These are phyloP conservation scores for Kryptopterus vitreolus DNA, from an alignment of 2,797 vertebrate species.

Conservation along the genomic window DNA sequence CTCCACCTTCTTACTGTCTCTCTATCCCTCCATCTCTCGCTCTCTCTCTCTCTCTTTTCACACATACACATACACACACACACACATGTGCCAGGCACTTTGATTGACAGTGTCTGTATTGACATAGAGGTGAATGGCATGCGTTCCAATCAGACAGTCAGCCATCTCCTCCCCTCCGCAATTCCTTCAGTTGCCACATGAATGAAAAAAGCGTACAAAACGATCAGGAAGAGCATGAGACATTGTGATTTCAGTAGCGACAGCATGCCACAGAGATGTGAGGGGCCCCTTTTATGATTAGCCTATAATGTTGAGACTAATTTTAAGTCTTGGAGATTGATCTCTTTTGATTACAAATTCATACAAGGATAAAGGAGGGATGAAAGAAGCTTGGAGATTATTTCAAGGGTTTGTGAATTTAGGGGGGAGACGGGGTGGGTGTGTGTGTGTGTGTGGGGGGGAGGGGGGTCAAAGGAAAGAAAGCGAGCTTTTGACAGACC, in stretches of 20 bases:
- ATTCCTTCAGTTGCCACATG: conserved; percentile 53
- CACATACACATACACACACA: conserved; percentile 4
- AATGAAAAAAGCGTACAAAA: conserved; percentile 51
- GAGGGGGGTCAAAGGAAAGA: conserved; percentile 10
- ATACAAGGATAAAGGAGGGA: conserved; percentile 56
- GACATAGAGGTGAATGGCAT: conserved; percentile 56
- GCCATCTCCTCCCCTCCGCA: conserved; percentile 49
- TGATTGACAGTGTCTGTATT: conserved; percentile 64
- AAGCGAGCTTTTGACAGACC: conserved; percentile 18
- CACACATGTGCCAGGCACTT: neutral
- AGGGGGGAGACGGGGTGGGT: conserved; percentile 49
- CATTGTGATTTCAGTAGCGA: conserved; percentile 11
- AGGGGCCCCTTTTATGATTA: conserved; percentile 59
- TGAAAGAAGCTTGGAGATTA: conserved; percentile 32
- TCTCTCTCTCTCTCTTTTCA: neutral
- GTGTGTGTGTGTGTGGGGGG: too few species aligned
- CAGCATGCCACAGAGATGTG: conserved; percentile 24
- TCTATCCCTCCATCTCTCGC: conserved; percentile 7
- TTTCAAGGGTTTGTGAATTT: conserved; percentile 37
- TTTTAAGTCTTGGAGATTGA: conserved; percentile 56
- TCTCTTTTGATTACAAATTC: conserved; percentile 69
- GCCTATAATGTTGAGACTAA: conserved; percentile 28
- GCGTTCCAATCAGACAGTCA: conserved; percentile 68
- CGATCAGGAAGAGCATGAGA: conserved; percentile 32
- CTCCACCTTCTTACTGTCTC: conserved; percentile 45